phyloP scores from a whole-genome alignment of 2,888 invertebrate genomes.

The Tetragonisca angustula region DNA sequence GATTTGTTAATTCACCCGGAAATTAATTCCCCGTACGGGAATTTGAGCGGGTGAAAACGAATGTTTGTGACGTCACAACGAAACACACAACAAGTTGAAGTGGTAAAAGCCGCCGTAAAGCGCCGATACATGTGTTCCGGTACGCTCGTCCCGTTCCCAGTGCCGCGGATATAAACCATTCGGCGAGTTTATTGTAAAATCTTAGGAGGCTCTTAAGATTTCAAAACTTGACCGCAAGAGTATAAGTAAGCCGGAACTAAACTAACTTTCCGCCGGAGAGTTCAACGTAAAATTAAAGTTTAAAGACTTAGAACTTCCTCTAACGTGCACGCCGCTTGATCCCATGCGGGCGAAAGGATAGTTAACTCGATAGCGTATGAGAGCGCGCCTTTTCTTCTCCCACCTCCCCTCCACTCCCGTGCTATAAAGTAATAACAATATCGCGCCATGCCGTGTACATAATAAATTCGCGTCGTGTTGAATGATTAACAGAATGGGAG shows the following conservation, averaged over 20 bases:
- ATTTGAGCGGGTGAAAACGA: not conserved
- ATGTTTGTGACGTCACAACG: not conserved
- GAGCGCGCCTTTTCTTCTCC: not conserved
- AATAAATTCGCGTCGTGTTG: conserved; percentile 8
- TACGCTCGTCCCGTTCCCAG: conserved; percentile 18
- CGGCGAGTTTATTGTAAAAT: conserved; percentile 68
- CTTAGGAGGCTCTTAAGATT: conserved; percentile 70
- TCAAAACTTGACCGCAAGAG: conserved; percentile 67
- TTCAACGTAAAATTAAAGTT: conserved; percentile 76
- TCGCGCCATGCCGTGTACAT: not conserved
- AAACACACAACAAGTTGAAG: not conserved
- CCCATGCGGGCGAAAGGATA: conserved; percentile 59
- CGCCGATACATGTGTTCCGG: conserved; percentile 18
- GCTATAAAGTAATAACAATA: conserved; percentile 5
- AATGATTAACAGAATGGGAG: conserved; percentile 1
- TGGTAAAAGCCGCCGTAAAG: not conserved
- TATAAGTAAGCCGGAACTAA: conserved; percentile 71
- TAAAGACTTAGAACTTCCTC: conserved; percentile 76
- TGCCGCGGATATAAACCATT: conserved; percentile 63
- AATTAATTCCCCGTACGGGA: not conserved
- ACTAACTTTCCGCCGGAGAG: conserved; percentile 66
- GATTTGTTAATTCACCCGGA: not conserved
- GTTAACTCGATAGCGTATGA: conserved; percentile 70
- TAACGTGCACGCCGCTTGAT: conserved; percentile 70
- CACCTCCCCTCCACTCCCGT: not conserved